Base-by-base conservation (phyloP, 2,113 vertebrate species). In the Rhinoderma darwinii region DNA sequence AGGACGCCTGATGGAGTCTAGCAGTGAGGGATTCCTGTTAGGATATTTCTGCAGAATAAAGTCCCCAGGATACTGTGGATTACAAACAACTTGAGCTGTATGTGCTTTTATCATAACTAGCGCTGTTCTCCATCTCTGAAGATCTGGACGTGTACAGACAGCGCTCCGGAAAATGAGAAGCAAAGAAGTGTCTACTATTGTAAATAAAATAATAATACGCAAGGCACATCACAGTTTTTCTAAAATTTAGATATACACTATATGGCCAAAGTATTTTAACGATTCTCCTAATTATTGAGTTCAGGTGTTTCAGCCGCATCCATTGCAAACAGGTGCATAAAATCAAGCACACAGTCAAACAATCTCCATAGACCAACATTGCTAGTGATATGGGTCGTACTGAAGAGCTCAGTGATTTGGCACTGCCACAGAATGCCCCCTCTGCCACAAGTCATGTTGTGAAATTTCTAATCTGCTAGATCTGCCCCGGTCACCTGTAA, bases 31-130 rank as follows among this genome's bases (percentile, higher is more conserved):
- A 79, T 27, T 63, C 47, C 56, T 81, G 41, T 68, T 61, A 39
- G 54, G 54, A 11, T 44, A 41, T 54, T 37, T 86, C 74, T n/a
- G 54, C 12, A 47, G 27, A 61, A 63, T 32, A 43, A 66, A 43
- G 27, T 77, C 75, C 56, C 59, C 44, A 20, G 56, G 84, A 76
- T 32, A 32, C 73, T 18, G 20, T 17, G 59, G 44, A 79, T 86
- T 86, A 70, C 56, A 51, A 50, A 79, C 11, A 66, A 25, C 27
- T 56, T 39, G 74, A 68, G 35, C 32, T 0, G 15, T 72, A 32
- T 54, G 44, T 25, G n/a, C 41, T 47, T 83, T 50, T 30, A 50
- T 32, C 44, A 35, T 51, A 18, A 27, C 25, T 18, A 76, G n/a
- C 7, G 7, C 81, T 47, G 18, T 11, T 9, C 81, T 37, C 44